Evolutionary conservation across 2,797 vertebrate species (phyloP), one percentile per base, ranked within the genome.

Genomic region (Myripristis murdjan): DNA sequence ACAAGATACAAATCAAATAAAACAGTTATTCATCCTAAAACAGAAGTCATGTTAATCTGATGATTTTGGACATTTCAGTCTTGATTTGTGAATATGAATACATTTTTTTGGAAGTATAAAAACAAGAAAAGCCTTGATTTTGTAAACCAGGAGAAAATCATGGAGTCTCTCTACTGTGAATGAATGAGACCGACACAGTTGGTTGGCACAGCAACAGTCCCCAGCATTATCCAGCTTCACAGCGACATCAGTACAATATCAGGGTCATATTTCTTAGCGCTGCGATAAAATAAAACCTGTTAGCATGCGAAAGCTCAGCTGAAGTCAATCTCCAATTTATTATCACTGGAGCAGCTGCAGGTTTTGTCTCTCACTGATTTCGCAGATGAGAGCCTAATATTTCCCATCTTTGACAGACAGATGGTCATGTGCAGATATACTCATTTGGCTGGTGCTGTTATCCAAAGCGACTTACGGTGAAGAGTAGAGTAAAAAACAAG

Each of bases 221-320:
- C 54, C 41, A 37, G 14, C 49, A 55, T 65, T 31, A 39, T 5
- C n/a, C n/a, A n/a, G n/a, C n/a, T 15, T 4, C 5, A 16, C 11
- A 10, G 10, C 1, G 64, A 0, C 23, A 23, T 65, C 49, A 47
- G 49, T 49, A 47, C 2, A 70, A 37, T 18, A 24, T 63, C 20
- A n/a, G 20, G 7, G 3, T 35, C 8, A 43, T 20, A 26, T 64
- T 58, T 35, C 11, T 64, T 35, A 39, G 37, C 22, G 52, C 63
- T 3, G 15, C 24, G 61, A 46, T 51, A 5, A 70, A 23, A 54
- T 49, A 1, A 64, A 46, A 52, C 64, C 1, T 11, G 53, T 16
- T 1, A 1, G 4, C 41, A 24, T 23, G 53, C 33, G 46, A 16
- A 9, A 55, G 22, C 0, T 51, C 10, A 10, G 35, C 35, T 18